Evolutionary conservation across 2,113 vertebrate species (phyloP).

Genomic region (Rhipidura dahli): DNA sequence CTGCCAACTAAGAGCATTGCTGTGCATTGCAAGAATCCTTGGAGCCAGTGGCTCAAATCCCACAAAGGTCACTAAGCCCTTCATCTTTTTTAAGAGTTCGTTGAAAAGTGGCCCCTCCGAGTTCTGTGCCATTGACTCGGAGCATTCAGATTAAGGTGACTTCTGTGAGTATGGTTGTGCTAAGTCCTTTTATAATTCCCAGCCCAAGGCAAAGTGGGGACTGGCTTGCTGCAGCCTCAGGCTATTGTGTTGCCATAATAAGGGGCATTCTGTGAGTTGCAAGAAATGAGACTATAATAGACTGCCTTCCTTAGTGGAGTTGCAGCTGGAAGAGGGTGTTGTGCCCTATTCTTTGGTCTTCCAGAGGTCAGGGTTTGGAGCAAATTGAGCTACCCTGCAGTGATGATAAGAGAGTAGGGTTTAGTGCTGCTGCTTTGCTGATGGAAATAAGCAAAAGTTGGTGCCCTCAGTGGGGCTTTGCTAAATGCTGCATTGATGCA

Average conservation of each 20-base stretch:
- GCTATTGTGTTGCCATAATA: fast-evolving
- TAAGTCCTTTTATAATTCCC: not conserved
- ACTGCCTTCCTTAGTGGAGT: not conserved
- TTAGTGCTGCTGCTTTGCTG: not conserved
- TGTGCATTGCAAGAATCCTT: not conserved
- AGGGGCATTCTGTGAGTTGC: not conserved
- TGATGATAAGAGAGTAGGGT: not conserved
- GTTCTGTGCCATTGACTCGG: not conserved
- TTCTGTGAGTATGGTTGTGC: not conserved
- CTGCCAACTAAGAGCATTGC: not conserved
- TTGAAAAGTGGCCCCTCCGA: not conserved
- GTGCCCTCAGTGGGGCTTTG: not conserved
- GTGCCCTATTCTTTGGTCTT: not conserved
- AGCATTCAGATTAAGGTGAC: not conserved
- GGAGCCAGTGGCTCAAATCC: not conserved
- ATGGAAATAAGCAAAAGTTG: not conserved
- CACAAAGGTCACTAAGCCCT: not conserved
- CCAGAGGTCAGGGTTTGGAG: not conserved
- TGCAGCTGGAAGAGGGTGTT: not conserved
- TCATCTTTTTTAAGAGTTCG: not conserved
- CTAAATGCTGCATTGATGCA: not conserved
- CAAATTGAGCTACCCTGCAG: not conserved
- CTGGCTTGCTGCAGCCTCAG: not conserved
- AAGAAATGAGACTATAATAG: not conserved
- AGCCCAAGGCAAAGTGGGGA: not conserved